Base-by-base conservation (phyloP, 92 coral and sea anemone species). In the Paragorgia papillata region DNA sequence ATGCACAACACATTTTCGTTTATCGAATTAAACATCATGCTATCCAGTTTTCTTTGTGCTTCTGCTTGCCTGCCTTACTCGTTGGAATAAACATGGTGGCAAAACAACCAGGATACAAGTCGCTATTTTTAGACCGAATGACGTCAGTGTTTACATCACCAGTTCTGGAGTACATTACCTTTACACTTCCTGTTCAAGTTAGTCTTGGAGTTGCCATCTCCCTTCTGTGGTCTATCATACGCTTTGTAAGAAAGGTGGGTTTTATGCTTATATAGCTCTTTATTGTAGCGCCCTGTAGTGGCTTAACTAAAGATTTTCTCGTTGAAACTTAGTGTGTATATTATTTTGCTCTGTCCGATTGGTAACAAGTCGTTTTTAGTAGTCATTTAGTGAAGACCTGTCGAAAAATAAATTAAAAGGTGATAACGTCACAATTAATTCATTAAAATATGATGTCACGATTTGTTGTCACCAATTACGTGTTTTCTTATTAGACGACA, bases 171-270 rank as follows among this genome's bases (percentile, higher is more conserved):
- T 94, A 94, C 73, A 65, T 82, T 44, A 78, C 97, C 2, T 70
- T 86, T 28, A 94, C 94, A 66, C 79, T 94, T 31, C 98, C 97
- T 35, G 79, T 90, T 91, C 94, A 94, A 74, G 41, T 94, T 68
- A 61, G 97, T 34, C 82, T 94, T 54, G 88, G 87, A 17, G 39
- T 88, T 15, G 88, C 97, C 4, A 79, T 94, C 61, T 88, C 88
- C 51, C 71, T 94, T 57, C 83, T 94, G 30, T 94, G 98, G 92
- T 86, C 91, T 43, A 83, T 88, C 62, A 79, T 90, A 21, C 89
- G 92, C 84, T 87, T 83, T 56, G 73, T 94, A 2, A 81, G 97
- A 61, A 86, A 86, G 90, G 98, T 94, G 80, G 54, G 88, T 27
- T 37, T 4, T n/a, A n/a, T n/a, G n/a, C n/a, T n/a, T n/a, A n/a